Base-by-base conservation (phyloP, 2,888 invertebrate species). In the Zonitis immaculata region DNA sequence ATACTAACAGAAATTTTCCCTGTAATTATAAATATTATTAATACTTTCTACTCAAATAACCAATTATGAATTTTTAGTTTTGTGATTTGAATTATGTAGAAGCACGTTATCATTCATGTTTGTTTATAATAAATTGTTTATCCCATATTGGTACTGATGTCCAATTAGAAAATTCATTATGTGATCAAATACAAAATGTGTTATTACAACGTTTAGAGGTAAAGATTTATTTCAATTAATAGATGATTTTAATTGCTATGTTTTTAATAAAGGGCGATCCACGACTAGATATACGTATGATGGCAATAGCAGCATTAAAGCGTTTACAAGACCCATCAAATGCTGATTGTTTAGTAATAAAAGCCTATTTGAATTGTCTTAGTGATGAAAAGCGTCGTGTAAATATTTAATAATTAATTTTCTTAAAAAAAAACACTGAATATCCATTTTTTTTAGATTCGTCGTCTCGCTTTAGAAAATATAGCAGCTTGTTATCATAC, bases 261-360 rank as follows among this genome's bases (percentile, higher is more conserved):
- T 22, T 22, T n/a, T n/a, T n/a, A n/a, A n/a, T n/a, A n/a, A 22
- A 22, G 22, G 22, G 22, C 3, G 22, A 22, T 22, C 22, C 3
- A 4, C 22, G 22, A 22, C 81, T 88, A 0, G 82, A 84, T 45
- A 89, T 95, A 3, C 80, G 94, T 20, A 84, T 87, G 16, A 87
- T 91, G 64, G 92, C 93, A 0, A 86, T 91, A 0, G 74, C 85
- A 27, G 91, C 92, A 1, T 76, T 94, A 42, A 84, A 87, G 43
- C 80, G 92, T 5, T 77, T 95, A 0, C 95, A 95, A 73, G 86
- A 90, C 62, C 91, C 92, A 0, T 77, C 78, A 44, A 85, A 22
- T 22, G 3, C 81, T 0, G 81, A 87, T 28, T 93, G 93, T 70
- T 85, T 85, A 1, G 86, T 94, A 0, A 85, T 91, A 0, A 82